phyloP scores from a whole-genome alignment of 2,888 invertebrate genomes.

The Apotomis turbidana region DNA sequence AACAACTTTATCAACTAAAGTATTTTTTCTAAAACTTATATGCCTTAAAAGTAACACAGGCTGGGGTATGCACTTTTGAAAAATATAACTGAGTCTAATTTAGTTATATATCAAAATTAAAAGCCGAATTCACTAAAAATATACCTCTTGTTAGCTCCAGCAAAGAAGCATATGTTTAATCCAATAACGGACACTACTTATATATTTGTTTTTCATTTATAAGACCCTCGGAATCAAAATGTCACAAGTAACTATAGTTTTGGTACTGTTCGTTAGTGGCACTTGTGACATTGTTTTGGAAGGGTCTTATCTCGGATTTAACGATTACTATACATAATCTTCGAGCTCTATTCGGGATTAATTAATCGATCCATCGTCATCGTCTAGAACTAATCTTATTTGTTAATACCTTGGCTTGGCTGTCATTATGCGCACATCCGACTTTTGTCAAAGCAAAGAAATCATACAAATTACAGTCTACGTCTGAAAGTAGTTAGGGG shows the following conservation, averaged over 20 bases:
- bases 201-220: constrained; percentile 25
- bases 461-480: too few species aligned
- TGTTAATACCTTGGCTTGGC: neutral
- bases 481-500: too few species aligned
- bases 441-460: neutral
- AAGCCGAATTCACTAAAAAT: neutral
- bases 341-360: constrained; percentile 12
- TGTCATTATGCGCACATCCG: neutral
- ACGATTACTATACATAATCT: constrained; percentile 16
- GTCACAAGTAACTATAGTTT: neutral
- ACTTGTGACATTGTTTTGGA: neutral
- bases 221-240: neutral
- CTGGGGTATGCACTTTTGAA: too few species aligned
- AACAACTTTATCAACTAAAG: too few species aligned
- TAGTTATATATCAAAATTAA: neutral
- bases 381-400: constrained; percentile 3
- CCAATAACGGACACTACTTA: constrained; percentile 1
- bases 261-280: too few species aligned
- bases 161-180: constrained; percentile 30
- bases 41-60: too few species aligned
- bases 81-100: too few species aligned
- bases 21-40: too few species aligned
- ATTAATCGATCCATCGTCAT: neutral
- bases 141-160: constrained; percentile 32
- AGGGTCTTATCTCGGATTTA: constrained; percentile 6